phyloP scores from a whole-genome alignment of 2,888 invertebrate species.

The Ophion ellenae region DNA sequence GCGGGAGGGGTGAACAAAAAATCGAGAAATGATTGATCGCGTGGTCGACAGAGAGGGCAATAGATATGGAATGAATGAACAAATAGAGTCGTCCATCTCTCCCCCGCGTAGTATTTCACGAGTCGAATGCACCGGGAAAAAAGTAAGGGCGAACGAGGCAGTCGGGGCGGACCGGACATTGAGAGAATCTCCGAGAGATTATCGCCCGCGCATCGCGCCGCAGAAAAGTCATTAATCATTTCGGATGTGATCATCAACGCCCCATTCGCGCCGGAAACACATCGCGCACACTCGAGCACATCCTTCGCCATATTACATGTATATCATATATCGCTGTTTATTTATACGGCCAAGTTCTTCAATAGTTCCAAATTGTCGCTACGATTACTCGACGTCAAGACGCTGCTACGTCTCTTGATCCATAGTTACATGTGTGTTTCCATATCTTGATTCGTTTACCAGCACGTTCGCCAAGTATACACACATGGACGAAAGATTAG shows the following conservation, averaged over 20 bases:
- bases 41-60: constrained; percentile 33
- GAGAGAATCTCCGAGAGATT: constrained; percentile 54
- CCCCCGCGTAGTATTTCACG: constrained; percentile 46
- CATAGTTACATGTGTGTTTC: neutral
- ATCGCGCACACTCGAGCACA: constrained; percentile 11
- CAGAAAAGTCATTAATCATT: constrained; percentile 64
- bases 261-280: constrained; percentile 55
- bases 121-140: neutral
- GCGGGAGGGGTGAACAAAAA: constrained; percentile 4
- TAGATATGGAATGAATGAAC: constrained; percentile 51
- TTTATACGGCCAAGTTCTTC: neutral
- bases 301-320: constrained; percentile 7
- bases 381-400: neutral
- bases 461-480: too few species aligned
- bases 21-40: constrained; percentile 58
- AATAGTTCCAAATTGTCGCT: neutral
- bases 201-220: constrained; percentile 43
- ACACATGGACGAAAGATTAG: too few species aligned
- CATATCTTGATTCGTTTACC: too few species aligned
- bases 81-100: constrained; percentile 57
- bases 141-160: constrained; percentile 16
- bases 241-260: constrained; percentile 63
- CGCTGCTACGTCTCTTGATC: neutral
- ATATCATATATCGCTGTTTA: constrained; percentile 6
- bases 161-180: constrained; percentile 48